Conservation (phyloP, 2,113 vertebrate species). For the Psephotus haematonotus region DNA sequence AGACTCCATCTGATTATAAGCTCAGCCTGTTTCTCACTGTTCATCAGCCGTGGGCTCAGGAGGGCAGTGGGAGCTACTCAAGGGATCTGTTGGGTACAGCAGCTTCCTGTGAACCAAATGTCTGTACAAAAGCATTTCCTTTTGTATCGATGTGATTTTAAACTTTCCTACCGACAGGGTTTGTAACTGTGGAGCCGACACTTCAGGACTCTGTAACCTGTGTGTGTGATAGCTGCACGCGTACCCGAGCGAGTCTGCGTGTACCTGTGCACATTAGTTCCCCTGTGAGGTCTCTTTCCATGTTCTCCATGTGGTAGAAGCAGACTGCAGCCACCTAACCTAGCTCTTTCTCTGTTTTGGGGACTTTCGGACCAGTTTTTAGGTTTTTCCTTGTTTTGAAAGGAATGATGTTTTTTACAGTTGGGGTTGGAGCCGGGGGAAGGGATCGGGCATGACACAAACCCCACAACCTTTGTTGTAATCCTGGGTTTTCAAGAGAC, state of each 20-base stretch:
- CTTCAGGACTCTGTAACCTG: not conserved
- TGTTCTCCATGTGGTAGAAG: not conserved
- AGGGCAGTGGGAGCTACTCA: not conserved
- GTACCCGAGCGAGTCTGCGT: not conserved
- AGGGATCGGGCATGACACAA: not conserved
- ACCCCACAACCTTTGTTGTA: constrained; percentile 30
- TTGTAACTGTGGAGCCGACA: not conserved
- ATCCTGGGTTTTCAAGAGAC: not conserved
- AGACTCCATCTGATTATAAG: not conserved
- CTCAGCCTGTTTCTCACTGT: not conserved
- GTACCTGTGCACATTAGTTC: not conserved
- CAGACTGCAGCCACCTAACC: not conserved
- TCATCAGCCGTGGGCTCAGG: not conserved
- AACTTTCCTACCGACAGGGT: constrained; percentile 8
- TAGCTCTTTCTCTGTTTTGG: not conserved
- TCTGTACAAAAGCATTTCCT: not conserved
- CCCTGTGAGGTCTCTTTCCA: not conserved
- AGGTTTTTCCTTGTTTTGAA: constrained; percentile 21
- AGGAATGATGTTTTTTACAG: not conserved
- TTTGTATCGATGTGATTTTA: not conserved
- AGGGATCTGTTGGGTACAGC: not conserved
- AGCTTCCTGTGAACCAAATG: not conserved
- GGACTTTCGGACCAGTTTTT: constrained; percentile 12
- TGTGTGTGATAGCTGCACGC: not conserved
- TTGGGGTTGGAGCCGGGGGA: constrained; percentile 16